A percentile compares a stretch with the other conserved stretches of the same genome.
Evolutionary conservation across 2,797 vertebrate species (phyloP).

Genomic region (Falco novaeseelandiae): DNA sequence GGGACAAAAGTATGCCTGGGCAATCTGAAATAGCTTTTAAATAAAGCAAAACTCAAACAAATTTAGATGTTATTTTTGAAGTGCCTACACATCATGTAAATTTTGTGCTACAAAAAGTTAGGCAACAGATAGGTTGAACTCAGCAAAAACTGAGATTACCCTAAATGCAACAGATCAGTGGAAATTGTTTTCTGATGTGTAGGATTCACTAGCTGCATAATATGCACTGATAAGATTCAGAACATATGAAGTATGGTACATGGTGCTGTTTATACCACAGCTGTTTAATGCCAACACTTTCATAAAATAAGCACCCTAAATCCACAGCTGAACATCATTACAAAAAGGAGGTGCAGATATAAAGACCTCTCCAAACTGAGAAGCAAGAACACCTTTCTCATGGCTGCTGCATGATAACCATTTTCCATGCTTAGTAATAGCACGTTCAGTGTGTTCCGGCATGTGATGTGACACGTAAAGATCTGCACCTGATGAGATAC

Average conservation of each 20-base stretch:
- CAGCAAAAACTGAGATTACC: background rate
- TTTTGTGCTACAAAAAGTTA: slow-evolving; percentile 25
- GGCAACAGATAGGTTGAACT: background rate
- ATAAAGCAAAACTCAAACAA: slow-evolving; percentile 36
- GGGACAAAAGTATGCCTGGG: slow-evolving; percentile 46
- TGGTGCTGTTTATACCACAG: background rate
- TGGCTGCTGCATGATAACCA: background rate
- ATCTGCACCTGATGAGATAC: background rate
- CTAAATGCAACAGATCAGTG: background rate
- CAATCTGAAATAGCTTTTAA: slow-evolving; percentile 52
- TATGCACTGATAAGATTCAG: background rate
- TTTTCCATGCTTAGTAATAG: background rate
- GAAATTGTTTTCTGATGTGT: background rate
- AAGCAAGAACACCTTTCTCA: background rate
- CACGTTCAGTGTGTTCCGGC: background rate
- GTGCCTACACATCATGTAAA: background rate
- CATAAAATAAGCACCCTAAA: background rate
- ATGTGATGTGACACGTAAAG: background rate
- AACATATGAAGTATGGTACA: background rate
- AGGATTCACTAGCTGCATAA: background rate
- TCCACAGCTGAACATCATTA: background rate
- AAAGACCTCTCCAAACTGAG: background rate
- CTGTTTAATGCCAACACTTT: background rate
- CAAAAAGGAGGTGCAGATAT: background rate
- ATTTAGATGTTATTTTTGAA: background rate